These are phyloP conservation scores for Galendromus occidentalis DNA, from an alignment of 1,140 invertebrate species.

Conservation along the genomic window DNA sequence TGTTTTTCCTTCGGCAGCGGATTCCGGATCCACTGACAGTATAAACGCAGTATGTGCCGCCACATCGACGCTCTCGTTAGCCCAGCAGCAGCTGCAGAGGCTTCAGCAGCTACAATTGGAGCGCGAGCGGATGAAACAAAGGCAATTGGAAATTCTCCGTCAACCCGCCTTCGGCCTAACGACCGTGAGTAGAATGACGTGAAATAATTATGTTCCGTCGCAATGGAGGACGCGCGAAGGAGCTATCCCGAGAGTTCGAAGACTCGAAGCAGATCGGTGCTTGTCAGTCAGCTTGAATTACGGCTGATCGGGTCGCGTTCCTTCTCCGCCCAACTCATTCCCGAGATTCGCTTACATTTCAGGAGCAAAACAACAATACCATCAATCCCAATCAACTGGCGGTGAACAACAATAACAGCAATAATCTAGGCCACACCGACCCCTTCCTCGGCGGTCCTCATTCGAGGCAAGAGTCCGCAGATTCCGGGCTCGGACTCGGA, in stretches of 20 bases:
- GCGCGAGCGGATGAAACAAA: conserved; percentile 57
- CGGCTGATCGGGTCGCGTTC: too few relatives aligned
- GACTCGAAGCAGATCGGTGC: too few relatives aligned
- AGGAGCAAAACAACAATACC: conserved; percentile 2
- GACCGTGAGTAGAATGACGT: background rate
- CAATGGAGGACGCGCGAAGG: too few relatives aligned
- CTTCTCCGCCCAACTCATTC: too few relatives aligned
- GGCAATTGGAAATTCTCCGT: conserved; percentile 56
- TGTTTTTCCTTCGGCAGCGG: background rate
- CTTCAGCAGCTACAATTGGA: conserved; percentile 64
- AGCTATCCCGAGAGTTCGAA: too few relatives aligned
- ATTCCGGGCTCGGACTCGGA: conserved; percentile 69
- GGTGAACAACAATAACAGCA: background rate
- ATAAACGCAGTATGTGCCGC: conserved; percentile 3
- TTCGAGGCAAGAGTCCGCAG: conserved; percentile 71
- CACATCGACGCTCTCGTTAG: background rate
- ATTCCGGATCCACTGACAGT: background rate
- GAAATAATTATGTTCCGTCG: too few relatives aligned
- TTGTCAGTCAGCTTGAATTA: too few relatives aligned
- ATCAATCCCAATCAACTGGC: background rate
- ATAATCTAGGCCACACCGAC: conserved; percentile 30
- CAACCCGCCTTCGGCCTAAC: conserved; percentile 10
- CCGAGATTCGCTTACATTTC: background rate
- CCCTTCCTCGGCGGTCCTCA: conserved; percentile 60
- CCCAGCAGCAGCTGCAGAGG: conserved; percentile 21